A percentile compares a stretch with the other conserved stretches of the same genome.
Evolutionary conservation across 2,888 invertebrate genomes (phyloP).

Genomic region (Agrochola circellaris): DNA sequence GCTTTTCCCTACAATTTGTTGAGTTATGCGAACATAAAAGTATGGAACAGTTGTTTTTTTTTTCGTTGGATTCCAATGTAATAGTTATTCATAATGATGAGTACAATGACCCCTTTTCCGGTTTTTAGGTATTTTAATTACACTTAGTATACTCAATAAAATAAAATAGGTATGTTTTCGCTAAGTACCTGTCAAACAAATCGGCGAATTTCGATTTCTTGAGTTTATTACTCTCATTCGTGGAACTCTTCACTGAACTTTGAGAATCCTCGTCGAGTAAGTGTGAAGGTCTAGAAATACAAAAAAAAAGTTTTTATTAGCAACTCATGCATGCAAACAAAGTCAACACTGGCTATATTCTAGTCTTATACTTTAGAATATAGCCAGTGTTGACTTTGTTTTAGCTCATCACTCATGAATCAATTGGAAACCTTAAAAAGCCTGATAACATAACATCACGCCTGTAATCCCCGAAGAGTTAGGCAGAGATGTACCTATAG

Average conservation of each 20-base stretch:
- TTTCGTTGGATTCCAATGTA: no score
- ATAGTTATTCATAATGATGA: no score
- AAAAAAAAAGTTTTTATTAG: conserved; percentile 24
- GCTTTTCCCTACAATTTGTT: background rate
- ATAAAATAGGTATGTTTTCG: background rate
- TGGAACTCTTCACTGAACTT: conserved; percentile 95
- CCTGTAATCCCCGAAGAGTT: no score
- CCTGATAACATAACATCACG: background rate
- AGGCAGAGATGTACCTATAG: no score
- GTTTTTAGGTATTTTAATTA: background rate
- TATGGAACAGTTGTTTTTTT: no score
- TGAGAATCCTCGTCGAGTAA: conserved; percentile 94
- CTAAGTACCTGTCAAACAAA: conserved; percentile 86
- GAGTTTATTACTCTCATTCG: conserved; percentile 91
- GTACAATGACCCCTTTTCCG: no score
- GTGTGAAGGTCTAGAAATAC: conserved; percentile 81
- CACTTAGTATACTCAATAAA: background rate
- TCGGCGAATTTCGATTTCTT: conserved; percentile 88
- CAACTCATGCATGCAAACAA: no score
- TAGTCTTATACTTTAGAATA: background rate
- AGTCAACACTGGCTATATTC: no score
- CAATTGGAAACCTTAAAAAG: background rate
- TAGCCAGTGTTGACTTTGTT: background rate
- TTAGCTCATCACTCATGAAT: background rate
- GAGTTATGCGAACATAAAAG: no score